phyloP scores from a whole-genome alignment of 2,797 vertebrate genomes.

The Hoplostethus atlanticus region DNA sequence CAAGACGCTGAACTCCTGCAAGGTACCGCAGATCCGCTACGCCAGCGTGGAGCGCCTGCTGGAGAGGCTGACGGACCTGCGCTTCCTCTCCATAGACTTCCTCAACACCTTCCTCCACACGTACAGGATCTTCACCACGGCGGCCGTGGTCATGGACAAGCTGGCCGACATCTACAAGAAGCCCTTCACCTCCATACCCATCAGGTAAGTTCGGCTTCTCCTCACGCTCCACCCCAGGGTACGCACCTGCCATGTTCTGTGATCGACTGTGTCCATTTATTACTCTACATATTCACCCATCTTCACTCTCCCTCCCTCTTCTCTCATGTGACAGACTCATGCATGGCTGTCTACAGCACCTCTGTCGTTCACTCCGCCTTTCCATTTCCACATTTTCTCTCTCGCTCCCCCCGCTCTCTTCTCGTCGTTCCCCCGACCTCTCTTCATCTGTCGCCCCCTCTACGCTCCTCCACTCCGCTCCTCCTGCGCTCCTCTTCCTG shows the following conservation, averaged over 20 bases:
- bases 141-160: conserved; percentile 88
- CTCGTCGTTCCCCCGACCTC: conserved; percentile 16
- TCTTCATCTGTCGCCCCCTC: conserved; percentile 21
- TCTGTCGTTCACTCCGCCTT: conserved; percentile 23
- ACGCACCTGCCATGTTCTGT: no score
- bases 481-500: not conserved
- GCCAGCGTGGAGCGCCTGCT: conserved; percentile 80
- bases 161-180: conserved; percentile 90
- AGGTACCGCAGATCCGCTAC: conserved; percentile 86
- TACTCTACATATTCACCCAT: conserved; percentile 1
- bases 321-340: conserved; percentile 10
- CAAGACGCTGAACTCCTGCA: conserved; percentile 93
- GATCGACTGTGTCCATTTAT: not conserved
- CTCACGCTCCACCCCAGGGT: no score
- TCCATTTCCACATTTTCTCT: conserved; percentile 16
- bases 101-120: conserved; percentile 93
- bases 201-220: conserved; percentile 76
- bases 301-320: conserved; percentile 5
- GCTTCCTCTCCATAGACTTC: conserved; percentile 92
- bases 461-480: not conserved
- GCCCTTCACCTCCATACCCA: conserved; percentile 89
- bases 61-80: conserved; percentile 89
- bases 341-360: conserved; percentile 4
- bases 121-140: conserved; percentile 89
- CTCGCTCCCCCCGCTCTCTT: not conserved